Evolutionary conservation across 2,888 invertebrate species (phyloP), one percentile per base, ranked within the genome.

Genomic region (Pterostichus madidus): DNA sequence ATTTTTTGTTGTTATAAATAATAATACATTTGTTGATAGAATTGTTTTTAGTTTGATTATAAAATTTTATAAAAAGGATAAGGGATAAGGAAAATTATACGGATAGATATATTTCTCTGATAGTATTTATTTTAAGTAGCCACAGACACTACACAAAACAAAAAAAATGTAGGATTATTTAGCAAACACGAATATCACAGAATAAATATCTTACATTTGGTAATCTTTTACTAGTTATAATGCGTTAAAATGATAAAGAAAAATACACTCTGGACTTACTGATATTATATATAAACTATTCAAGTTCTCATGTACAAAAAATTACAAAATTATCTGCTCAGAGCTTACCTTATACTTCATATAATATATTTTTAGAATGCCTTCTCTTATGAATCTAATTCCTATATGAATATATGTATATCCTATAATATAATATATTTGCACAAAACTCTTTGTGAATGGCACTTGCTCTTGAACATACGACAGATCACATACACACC

Each of bases 201-300:
- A 83, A 77, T 83, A 83, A 83, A 83, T 83, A 83, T 83, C 83
- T 83, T 83, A 83, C 83, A 83, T 83, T 77, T 83, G 61, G 77
- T 76, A 68, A 77, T 52, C 77, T 17, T 76, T 83, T 76, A 46
- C 77, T 83, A 76, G 49, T 56, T 81, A 17, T 77, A 68, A 83
- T 82, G 76, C 46, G 46, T 52, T 53, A 77, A 76, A 83, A 56
- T 77, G 35, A 83, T 77, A 52, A 77, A 44, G 75, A 81, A 83
- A 83, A 83, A 83, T 83, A 83, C 83, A 77, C 68, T 83, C 76
- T 83, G 49, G 75, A 81, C 75, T 81, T 81, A 75, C 35, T 64
- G 71, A 68, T 49, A 75, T 52, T 32, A 52, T 75, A 75, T 75
- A 81, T 75, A 73, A 81, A 83, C 64, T 83, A 76, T 83, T 39